Evolutionary conservation across 1,140 invertebrate genomes (phyloP).

Genomic region (Diachasma alloeum): DNA sequence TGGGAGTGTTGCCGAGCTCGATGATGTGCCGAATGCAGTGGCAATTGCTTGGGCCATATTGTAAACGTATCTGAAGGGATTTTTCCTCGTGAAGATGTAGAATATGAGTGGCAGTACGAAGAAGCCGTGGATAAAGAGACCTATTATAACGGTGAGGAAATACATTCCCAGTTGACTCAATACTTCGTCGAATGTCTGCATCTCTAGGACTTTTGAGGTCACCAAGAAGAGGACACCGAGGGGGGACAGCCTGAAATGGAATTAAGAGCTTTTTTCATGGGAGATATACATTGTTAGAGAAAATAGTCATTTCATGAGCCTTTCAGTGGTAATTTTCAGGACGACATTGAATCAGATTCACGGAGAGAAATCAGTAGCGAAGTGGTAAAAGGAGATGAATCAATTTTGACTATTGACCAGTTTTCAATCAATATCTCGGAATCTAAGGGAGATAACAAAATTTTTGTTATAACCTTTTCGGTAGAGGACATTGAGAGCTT

Average conservation of each 20-base stretch:
- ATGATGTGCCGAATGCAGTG: conserved; percentile 83
- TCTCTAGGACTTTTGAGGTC: conserved; percentile 80
- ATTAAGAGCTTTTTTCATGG: too few relatives aligned
- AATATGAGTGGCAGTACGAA: conserved; percentile 77
- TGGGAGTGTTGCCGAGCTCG: conserved; percentile 78
- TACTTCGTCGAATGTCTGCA: conserved; percentile 77
- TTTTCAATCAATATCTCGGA: too few relatives aligned
- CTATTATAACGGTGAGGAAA: conserved; percentile 80
- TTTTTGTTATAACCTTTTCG: too few relatives aligned
- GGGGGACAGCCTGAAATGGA: conserved; percentile 72
- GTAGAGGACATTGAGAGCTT: too few relatives aligned
- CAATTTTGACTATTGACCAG: too few relatives aligned
- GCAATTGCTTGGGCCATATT: conserved; percentile 79
- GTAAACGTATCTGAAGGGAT: conserved; percentile 74
- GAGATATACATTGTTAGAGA: too few relatives aligned
- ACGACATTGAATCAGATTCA: too few relatives aligned
- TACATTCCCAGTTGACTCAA: conserved; percentile 83
- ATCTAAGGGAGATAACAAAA: too few relatives aligned
- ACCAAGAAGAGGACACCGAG: conserved; percentile 85
- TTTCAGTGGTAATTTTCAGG: too few relatives aligned
- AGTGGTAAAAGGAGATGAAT: too few relatives aligned
- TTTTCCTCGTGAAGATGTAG: conserved; percentile 71
- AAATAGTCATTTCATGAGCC: too few relatives aligned
- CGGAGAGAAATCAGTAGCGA: too few relatives aligned
- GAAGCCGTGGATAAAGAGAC: conserved; percentile 82